Evolutionary conservation across 2,797 vertebrate genomes (phyloP).

Genomic region (Cryptoprocta ferox): DNA sequence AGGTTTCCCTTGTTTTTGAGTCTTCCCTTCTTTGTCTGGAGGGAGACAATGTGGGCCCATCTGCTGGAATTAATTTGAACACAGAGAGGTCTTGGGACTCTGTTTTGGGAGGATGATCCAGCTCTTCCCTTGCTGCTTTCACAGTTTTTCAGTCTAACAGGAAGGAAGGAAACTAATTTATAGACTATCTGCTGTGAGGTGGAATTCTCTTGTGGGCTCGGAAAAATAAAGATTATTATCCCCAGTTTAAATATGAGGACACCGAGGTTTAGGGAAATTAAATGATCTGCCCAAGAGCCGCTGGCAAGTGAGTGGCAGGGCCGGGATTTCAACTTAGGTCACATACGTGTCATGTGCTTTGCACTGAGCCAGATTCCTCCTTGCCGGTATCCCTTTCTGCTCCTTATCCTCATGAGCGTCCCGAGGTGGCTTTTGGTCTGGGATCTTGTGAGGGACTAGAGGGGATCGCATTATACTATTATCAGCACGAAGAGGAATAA

Average conservation of each 20-base stretch:
- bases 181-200: neutral
- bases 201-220: neutral
- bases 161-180: neutral
- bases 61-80: neutral
- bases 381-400: neutral
- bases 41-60: neutral
- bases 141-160: neutral
- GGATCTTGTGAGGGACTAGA: neutral
- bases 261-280: neutral
- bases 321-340: neutral
- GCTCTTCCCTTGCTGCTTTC: neutral
- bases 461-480: neutral
- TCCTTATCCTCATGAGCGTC: neutral
- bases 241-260: slow-evolving; percentile 24
- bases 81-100: neutral
- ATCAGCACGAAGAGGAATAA: neutral
- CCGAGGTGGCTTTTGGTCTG: neutral
- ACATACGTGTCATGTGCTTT: neutral
- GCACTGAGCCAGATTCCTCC: neutral
- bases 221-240: neutral
- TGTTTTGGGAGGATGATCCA: neutral
- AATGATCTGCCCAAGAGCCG: neutral
- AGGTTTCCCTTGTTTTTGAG: neutral
- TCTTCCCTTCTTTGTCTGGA: neutral
- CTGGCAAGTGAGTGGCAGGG: neutral